phyloP scores from a whole-genome alignment of 2,113 vertebrate genomes.

The Polyodon spathula region DNA sequence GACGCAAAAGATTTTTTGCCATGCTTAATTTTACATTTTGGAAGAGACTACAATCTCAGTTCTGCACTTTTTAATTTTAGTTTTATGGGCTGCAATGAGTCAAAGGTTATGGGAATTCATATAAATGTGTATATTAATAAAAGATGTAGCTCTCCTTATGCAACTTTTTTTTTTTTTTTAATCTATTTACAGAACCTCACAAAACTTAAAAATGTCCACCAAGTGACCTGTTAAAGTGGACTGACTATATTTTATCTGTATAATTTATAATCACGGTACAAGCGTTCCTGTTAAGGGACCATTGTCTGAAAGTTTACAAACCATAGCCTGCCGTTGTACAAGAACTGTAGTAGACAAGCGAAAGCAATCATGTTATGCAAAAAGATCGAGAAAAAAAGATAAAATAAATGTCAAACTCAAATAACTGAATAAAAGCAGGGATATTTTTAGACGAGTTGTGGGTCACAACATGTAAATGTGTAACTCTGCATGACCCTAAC shows the following conservation, averaged over 20 bases:
- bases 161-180: not conserved
- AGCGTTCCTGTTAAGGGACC: not conserved
- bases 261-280: conserved; percentile 1
- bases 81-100: not conserved
- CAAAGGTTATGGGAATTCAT: conserved; percentile 2
- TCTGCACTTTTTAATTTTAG: not conserved
- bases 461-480: no score
- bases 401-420: not conserved
- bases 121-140: conserved; percentile 3
- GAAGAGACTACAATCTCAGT: not conserved
- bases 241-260: not conserved
- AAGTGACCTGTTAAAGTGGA: not conserved
- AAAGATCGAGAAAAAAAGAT: no score
- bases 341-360: no score
- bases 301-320: conserved; percentile 3
- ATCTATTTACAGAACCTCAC: not conserved
- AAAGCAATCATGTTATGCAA: no score
- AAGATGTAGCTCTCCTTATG: conserved; percentile 1
- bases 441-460: no score
- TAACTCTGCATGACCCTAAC: no score
- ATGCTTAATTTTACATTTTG: not conserved
- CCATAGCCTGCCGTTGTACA: not conserved
- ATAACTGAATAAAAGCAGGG: not conserved
- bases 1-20: no score
- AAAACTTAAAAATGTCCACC: not conserved